phyloP scores from a whole-genome alignment of 2,797 vertebrate genomes.

The Hirundo rustica region DNA sequence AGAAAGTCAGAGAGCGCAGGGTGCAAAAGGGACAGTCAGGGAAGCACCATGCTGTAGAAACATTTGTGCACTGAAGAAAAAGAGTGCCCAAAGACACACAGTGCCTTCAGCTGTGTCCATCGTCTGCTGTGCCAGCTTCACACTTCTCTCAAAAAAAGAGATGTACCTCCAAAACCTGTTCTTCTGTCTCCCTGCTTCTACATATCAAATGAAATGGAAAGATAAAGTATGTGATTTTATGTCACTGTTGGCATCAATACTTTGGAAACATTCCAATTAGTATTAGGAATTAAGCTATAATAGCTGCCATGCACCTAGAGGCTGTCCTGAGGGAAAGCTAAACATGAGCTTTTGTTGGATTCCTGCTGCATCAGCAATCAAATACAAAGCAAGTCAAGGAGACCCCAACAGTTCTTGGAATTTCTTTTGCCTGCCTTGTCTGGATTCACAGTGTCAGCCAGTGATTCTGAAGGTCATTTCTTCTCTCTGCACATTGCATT shows the following conservation, averaged over 20 bases:
- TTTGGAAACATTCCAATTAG: background rate
- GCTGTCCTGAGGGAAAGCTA: background rate
- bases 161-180: background rate
- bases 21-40: background rate
- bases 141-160: background rate
- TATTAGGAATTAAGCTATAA: background rate
- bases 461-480: background rate
- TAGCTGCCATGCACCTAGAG: background rate
- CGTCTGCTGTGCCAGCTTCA: background rate
- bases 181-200: background rate
- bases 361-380: constrained; percentile 3
- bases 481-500: background rate
- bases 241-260: background rate
- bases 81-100: background rate
- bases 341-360: background rate
- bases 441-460: background rate
- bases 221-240: background rate
- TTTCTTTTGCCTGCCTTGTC: constrained; percentile 3
- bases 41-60: background rate
- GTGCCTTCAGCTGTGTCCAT: background rate
- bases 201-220: background rate
- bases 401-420: background rate
- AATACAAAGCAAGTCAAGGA: constrained; percentile 33
- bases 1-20: background rate
- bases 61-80: background rate